Conservation (phyloP, 1,140 invertebrate species). For the Drosophila pseudoananassae region DNA sequence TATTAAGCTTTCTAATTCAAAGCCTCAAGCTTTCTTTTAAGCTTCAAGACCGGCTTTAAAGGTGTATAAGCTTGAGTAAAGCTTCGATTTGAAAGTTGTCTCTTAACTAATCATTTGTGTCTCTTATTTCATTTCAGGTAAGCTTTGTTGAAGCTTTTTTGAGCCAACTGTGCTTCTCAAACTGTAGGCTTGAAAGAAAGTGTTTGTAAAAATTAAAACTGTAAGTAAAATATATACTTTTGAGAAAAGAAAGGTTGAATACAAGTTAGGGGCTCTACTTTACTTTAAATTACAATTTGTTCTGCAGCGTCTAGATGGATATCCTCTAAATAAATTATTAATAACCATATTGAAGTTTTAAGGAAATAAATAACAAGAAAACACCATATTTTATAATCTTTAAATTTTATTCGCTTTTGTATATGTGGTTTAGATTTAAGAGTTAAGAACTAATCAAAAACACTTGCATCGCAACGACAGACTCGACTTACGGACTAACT, state of each 20-base stretch:
- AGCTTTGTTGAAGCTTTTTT: constrained; percentile 26
- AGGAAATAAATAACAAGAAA: not conserved
- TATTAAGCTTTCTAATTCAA: not conserved
- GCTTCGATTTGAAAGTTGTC: constrained; percentile 4
- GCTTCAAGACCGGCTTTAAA: not conserved
- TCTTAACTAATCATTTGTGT: not conserved
- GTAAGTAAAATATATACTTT: not conserved
- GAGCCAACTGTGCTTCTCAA: constrained; percentile 2
- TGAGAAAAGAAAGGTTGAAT: too few relatives aligned
- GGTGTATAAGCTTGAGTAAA: not conserved
- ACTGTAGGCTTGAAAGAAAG: constrained; percentile 25
- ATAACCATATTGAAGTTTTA: too few relatives aligned
- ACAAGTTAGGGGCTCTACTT: too few relatives aligned
- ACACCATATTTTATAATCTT: not conserved
- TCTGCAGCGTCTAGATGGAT: too few relatives aligned
- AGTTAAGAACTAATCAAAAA: constrained; percentile 17
- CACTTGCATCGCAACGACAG: constrained; percentile 24
- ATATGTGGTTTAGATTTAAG: constrained; percentile 8
- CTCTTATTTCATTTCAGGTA: constrained; percentile 40
- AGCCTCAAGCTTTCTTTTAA: not conserved
- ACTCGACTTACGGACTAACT: constrained; percentile 61
- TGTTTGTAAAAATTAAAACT: constrained; percentile 1
- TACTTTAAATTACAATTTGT: too few relatives aligned
- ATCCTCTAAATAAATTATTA: too few relatives aligned
- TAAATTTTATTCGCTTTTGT: constrained; percentile 5